phyloP scores from a whole-genome alignment of 2,888 invertebrate species.

The Oegoconia quadripuncta region DNA sequence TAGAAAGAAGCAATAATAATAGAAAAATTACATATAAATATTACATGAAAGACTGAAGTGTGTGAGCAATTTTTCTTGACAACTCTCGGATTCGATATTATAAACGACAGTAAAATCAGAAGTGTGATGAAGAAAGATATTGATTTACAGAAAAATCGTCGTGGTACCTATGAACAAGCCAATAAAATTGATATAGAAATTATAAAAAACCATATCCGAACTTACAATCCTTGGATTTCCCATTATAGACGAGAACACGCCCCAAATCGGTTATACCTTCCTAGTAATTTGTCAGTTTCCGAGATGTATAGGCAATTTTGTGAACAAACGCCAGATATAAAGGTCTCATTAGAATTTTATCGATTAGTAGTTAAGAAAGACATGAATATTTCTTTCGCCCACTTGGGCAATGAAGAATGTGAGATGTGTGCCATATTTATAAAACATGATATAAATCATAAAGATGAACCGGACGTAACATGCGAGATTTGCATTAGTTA shows the following conservation, averaged over 20 bases:
- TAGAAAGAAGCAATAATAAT: too few species aligned
- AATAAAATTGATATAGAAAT: too few species aligned
- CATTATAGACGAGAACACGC: slow-evolving; percentile 26
- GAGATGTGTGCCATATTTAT: background rate
- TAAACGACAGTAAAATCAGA: background rate
- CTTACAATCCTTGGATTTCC: slow-evolving; percentile 18
- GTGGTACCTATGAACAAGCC: too few species aligned
- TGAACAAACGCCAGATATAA: slow-evolving; percentile 1
- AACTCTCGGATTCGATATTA: slow-evolving; percentile 2
- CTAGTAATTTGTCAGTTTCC: slow-evolving; percentile 17
- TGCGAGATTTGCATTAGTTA: too few species aligned
- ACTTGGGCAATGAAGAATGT: background rate
- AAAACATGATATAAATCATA: too few species aligned
- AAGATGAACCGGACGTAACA: too few species aligned
- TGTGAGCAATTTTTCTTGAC: slow-evolving; percentile 9
- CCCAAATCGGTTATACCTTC: slow-evolving; percentile 21
- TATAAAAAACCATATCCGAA: slow-evolving; percentile 18
- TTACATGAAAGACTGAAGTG: too few species aligned
- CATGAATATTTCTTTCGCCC: background rate
- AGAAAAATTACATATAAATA: too few species aligned
- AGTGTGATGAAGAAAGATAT: background rate
- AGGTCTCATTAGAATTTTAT: slow-evolving; percentile 1
- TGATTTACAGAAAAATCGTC: background rate
- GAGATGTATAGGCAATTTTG: slow-evolving; percentile 16
- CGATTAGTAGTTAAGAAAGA: background rate